phyloP scores from a whole-genome alignment of 2,797 vertebrate species.

The Acipenser ruthenus region DNA sequence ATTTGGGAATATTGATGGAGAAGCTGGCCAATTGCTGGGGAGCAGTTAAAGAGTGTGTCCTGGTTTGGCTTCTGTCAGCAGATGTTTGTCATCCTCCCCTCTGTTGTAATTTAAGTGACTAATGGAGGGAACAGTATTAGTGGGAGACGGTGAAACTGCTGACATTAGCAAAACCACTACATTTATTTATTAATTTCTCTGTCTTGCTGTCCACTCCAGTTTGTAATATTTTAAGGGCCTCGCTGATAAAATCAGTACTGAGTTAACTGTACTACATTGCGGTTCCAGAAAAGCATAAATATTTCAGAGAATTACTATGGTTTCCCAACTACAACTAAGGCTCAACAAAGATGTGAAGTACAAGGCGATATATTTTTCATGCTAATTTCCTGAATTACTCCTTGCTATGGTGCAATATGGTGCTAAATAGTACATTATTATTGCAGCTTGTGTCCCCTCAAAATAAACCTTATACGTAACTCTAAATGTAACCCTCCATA shows the following conservation, averaged over 20 bases:
- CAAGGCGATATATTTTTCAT: no score
- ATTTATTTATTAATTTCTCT: constrained; percentile 29
- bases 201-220: constrained; percentile 24
- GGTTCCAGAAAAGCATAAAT: no score
- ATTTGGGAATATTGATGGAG: constrained; percentile 57
- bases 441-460: no score
- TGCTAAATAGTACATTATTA: no score
- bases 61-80: constrained; percentile 54
- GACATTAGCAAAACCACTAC: constrained; percentile 34
- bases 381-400: no score
- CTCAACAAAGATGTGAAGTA: no score
- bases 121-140: constrained; percentile 32
- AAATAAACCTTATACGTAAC: no score
- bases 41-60: constrained; percentile 45
- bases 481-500: no score
- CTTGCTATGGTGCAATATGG: no score
- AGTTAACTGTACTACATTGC: no score
- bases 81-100: constrained; percentile 50
- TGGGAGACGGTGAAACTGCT: constrained; percentile 39
- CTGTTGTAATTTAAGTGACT: constrained; percentile 44
- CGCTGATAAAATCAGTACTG: neutral
- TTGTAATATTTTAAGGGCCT: constrained; percentile 13
- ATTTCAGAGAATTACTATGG: no score
- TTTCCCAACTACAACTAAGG: no score
- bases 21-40: constrained; percentile 49